Base-by-base conservation (phyloP, 2,113 vertebrate genomes). In the Eidolon helvum region DNA sequence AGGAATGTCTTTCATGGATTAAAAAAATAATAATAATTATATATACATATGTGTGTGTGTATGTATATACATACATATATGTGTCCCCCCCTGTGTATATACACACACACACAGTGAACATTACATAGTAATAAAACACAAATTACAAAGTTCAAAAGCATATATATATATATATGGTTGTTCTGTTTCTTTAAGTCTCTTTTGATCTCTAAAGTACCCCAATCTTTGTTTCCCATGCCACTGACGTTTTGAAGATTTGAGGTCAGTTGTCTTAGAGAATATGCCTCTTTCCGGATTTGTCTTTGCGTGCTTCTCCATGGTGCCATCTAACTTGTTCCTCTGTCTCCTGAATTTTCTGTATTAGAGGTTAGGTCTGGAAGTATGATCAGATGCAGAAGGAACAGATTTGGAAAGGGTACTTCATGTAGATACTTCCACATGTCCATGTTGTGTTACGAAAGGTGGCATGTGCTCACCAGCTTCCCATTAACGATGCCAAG, bases 1-100 rank as follows among this genome's bases (percentile, higher is more conserved):
- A 87, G 50, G 59, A 50, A 83, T 91, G 59, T 61, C 65, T 84
- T 78, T 66, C 55, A 30, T 90, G 43, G 35, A 74, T 90, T 57
- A 9, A 45, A 45, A 59, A 40, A 50, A 50, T 50, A 2, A 50
- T 50, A 0, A 50, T 50, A 3, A 50, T 50, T 59, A 59, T 59
- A 59, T 57, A 57, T 57, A 57, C 2, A 57, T 57, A 57, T 48
- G 48, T 45, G 45, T 45, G 45, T 45, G 45, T 45, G 45, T 45
- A 8, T 45, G 45, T 45, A 45, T 43, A 43, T 43, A 43, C 7
- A 43, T 43, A 43, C 7, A 18, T 53, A 53, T 53, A 53, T 53
- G 15, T 53, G 18, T n/a, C n/a, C n/a, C n/a, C n/a, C n/a, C n/a
- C n/a, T n/a, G n/a, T n/a, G n/a, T n/a, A n/a, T n/a, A n/a, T n/a